Evolutionary conservation across 2,797 vertebrate genomes (phyloP).

Genomic region (Coregonus suidteri): DNA sequence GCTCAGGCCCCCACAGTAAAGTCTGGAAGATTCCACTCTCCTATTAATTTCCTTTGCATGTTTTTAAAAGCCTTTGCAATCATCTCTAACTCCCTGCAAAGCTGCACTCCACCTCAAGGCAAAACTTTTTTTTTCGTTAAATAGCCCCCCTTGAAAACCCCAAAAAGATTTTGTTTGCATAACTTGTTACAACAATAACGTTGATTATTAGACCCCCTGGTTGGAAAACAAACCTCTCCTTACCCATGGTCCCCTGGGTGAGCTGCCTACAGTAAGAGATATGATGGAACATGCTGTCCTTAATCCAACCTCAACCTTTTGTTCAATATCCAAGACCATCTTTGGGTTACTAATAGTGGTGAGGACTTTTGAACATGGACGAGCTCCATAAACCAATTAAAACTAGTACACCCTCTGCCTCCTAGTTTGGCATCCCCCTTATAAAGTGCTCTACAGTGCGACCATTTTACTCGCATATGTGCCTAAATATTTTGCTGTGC

Average conservation of each 20-base stretch:
- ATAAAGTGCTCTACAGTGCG: too few species aligned
- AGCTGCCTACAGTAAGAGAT: too few species aligned
- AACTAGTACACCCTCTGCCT: background rate
- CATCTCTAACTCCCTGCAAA: background rate
- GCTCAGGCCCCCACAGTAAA: too few species aligned
- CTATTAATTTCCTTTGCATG: background rate
- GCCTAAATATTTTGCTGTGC: too few species aligned
- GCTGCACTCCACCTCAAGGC: background rate
- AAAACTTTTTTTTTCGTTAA: background rate
- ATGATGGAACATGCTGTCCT: too few species aligned
- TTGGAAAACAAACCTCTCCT: slow-evolving; percentile 6
- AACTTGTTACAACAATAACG: slow-evolving; percentile 7
- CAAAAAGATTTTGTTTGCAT: slow-evolving; percentile 1
- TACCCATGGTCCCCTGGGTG: too few species aligned
- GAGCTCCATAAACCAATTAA: background rate
- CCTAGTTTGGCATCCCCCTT: too few species aligned
- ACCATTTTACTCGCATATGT: too few species aligned
- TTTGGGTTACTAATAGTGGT: too few species aligned
- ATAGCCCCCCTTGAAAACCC: background rate
- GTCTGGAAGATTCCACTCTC: background rate
- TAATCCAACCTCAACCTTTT: too few species aligned
- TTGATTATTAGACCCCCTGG: background rate
- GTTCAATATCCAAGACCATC: too few species aligned
- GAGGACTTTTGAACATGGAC: background rate
- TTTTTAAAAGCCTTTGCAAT: background rate